phyloP scores from a whole-genome alignment of 2,797 vertebrate genomes.

The Periparus ater region DNA sequence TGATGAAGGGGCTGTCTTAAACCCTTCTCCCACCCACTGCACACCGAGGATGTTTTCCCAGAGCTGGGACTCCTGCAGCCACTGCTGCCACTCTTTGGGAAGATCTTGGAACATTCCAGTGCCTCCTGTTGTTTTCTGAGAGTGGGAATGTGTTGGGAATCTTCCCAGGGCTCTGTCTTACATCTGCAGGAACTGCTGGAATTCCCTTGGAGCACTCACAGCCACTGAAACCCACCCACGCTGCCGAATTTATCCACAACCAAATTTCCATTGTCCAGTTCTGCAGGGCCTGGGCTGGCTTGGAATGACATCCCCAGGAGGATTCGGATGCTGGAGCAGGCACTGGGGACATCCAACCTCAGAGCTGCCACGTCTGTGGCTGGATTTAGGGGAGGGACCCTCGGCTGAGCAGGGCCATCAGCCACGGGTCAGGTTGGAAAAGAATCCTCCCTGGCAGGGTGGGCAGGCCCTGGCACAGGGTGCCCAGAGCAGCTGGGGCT shows the following conservation, averaged over 20 bases:
- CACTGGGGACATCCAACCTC: neutral
- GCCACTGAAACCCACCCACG: neutral
- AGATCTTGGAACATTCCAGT: neutral
- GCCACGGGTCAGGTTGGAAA: neutral
- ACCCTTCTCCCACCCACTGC: neutral
- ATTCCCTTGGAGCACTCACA: fast-evolving
- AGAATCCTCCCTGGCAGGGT: neutral
- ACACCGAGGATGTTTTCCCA: neutral
- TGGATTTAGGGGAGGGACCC: neutral
- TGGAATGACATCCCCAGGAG: neutral
- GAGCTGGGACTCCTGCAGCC: neutral
- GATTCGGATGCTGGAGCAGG: neutral
- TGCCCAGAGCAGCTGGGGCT: neutral
- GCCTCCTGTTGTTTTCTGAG: neutral
- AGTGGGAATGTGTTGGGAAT: neutral
- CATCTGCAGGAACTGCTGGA: neutral
- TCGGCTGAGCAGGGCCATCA: neutral
- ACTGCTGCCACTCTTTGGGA: neutral
- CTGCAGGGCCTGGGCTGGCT: neutral
- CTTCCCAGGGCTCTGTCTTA: neutral
- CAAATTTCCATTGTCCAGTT: neutral
- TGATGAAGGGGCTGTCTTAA: neutral
- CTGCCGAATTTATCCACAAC: neutral
- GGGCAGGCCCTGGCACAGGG: neutral
- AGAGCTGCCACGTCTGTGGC: neutral